Conservation (phyloP, 2,888 invertebrate genomes). For the Apamea anceps region DNA sequence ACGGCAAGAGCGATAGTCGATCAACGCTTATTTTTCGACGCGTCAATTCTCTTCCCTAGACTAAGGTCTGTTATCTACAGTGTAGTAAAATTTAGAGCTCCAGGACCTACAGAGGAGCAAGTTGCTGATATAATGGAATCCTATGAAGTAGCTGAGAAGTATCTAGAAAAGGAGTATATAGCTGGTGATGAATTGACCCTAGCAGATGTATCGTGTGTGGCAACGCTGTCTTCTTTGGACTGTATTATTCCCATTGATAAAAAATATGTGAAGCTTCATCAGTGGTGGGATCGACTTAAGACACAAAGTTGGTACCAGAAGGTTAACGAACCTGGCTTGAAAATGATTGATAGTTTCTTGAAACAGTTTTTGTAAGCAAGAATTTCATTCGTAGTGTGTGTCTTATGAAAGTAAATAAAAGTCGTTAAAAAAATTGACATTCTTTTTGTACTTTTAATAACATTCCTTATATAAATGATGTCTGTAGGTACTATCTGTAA, state of each 20-base stretch:
- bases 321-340: slow-evolving; percentile 70
- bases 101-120: slow-evolving; percentile 63
- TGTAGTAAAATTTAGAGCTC: slow-evolving; percentile 59
- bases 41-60: slow-evolving; percentile 73
- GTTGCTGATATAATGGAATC: slow-evolving; percentile 69
- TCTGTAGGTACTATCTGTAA: not conserved
- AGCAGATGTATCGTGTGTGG: slow-evolving; percentile 76
- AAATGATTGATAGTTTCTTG: slow-evolving; percentile 65
- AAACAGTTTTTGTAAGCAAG: slow-evolving; percentile 60
- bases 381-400: not conserved
- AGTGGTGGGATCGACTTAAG: slow-evolving; percentile 71
- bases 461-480: not conserved
- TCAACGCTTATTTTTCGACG: slow-evolving; percentile 75
- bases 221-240: slow-evolving; percentile 72
- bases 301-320: slow-evolving; percentile 71
- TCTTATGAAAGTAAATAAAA: not conserved
- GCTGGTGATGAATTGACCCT: slow-evolving; percentile 72
- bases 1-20: slow-evolving; percentile 69
- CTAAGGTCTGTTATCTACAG: slow-evolving; percentile 68
- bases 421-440: no score
- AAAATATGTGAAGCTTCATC: slow-evolving; percentile 65
- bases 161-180: slow-evolving; percentile 69
- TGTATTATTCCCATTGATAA: slow-evolving; percentile 68
- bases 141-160: slow-evolving; percentile 74
- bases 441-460: no score